Base-by-base conservation (phyloP, 2,888 invertebrate genomes). In the Rhingia rostrata region DNA sequence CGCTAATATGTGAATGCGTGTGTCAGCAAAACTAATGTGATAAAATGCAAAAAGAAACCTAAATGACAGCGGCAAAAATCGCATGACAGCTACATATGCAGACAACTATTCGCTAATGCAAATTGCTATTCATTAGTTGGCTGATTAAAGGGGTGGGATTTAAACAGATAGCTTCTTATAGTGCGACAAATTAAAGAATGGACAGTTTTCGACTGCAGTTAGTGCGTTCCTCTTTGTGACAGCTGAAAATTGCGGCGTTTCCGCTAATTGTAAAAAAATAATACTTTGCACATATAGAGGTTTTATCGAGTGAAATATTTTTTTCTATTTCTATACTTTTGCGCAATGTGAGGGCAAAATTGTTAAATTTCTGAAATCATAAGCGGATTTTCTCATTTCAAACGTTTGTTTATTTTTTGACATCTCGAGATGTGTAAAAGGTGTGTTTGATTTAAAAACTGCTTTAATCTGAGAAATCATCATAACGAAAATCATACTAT, bases 11-110 rank as follows among this genome's bases (percentile, higher is more conserved):
- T 4, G 41, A 41, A 53, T 54, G 39, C 32, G 9, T 54, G 22
- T 58, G 69, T 53, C 70, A 63, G 78, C 72, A 56, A 43, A 61
- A 43, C 82, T 73, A 83, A 83, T 83, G 43, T 41, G 73, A 72
- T 72, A 61, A 78, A 78, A 66, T 72, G 72, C 41, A 61, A 51
- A 81, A 60, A 30, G 7, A 60, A 35, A 58, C 49, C 32, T 35
- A 63, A 54, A 58, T 14, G 32, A 47, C 61, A 53, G 35, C 82
- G 56, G 45, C 32, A 5, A 53, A 22, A 66, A 41, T 75, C 12
- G 56, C 58, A 32, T 77, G 81, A 77, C 63, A 77, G 33, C 41
- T 69, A 64, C 35, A 12, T 9, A 10, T 45, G 47, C 3, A n/a
- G 47, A 49, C 77, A 56, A 78, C 70, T 63, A 39, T 56, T 22